A percentile compares a stretch with the other conserved stretches of the same genome.
Conservation (phyloP, 1,140 invertebrate genomes). For the Drosophila erecta region DNA sequence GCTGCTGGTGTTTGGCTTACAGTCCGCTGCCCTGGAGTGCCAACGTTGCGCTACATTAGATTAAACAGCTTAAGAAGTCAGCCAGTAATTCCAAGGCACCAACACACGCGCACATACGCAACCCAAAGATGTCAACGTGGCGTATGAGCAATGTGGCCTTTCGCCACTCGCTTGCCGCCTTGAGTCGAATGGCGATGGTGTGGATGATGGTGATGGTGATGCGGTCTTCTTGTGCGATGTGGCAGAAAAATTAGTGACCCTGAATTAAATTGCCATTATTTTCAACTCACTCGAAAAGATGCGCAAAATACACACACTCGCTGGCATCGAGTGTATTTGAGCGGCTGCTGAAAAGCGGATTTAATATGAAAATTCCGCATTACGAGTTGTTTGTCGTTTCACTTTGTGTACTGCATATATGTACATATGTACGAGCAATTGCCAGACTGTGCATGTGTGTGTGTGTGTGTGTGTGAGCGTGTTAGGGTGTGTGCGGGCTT, state of each 20-base stretch:
- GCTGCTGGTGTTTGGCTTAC: conserved; percentile 59
- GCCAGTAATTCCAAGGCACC: conserved; percentile 33
- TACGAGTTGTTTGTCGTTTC: conserved; percentile 79
- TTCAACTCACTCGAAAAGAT: conserved; percentile 80
- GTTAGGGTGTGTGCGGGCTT: conserved; percentile 40
- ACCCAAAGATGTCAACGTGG: conserved; percentile 53
- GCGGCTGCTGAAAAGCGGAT: conserved; percentile 74
- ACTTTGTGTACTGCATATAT: conserved; percentile 60
- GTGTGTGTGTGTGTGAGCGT: conserved; percentile 26
- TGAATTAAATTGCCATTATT: conserved; percentile 83
- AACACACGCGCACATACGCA: conserved; percentile 22
- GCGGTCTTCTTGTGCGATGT: conserved; percentile 70
- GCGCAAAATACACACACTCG: conserved; percentile 47
- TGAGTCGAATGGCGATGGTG: conserved; percentile 14
- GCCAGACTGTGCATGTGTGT: conserved; percentile 15
- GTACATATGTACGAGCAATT: conserved; percentile 37
- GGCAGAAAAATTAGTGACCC: conserved; percentile 83
- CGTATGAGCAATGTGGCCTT: conserved; percentile 64
- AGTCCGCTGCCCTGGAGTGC: conserved; percentile 52
- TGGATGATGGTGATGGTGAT: conserved; percentile 10
- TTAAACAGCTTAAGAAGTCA: conserved; percentile 79
- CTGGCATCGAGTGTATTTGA: conserved; percentile 48
- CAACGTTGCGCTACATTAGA: conserved; percentile 67
- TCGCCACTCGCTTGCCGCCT: conserved; percentile 20
- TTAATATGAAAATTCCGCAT: conserved; percentile 82